phyloP scores from a whole-genome alignment of 2,888 invertebrate genomes.

The Cheilosia soror region DNA sequence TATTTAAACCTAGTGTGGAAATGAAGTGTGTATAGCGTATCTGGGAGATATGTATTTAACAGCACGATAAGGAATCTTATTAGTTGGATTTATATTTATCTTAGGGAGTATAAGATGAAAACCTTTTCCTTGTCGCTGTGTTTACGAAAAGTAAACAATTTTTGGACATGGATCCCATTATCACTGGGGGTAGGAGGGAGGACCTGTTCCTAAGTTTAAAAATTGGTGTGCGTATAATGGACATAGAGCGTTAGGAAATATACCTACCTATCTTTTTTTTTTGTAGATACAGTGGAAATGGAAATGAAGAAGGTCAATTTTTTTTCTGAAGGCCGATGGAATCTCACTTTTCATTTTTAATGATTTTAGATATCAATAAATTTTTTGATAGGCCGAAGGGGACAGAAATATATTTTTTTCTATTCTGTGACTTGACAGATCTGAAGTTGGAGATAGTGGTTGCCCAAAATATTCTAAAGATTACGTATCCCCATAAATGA shows the following conservation, averaged over 20 bases:
- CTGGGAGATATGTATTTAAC: conserved; percentile 57
- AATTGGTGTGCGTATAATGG: conserved; percentile 4
- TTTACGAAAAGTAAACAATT: conserved; percentile 35
- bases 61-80: conserved; percentile 62
- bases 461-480: not conserved
- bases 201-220: not conserved
- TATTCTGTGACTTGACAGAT: conserved; percentile 13
- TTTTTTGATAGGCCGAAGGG: not conserved
- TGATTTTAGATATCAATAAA: not conserved
- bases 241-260: conserved; percentile 20
- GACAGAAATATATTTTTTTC: not conserved
- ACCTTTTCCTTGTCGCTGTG: conserved; percentile 34
- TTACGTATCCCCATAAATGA: no score
- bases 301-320: conserved; percentile 45
- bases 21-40: conserved; percentile 52
- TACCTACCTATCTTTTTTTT: not conserved
- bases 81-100: conserved; percentile 44
- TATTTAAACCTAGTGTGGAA: conserved; percentile 50
- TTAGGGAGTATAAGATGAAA: conserved; percentile 3
- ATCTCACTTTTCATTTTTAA: conserved; percentile 48
- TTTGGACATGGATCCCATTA: conserved; percentile 5
- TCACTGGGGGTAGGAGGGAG: conserved; percentile 1
- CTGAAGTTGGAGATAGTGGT: not conserved
- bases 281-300: not conserved
- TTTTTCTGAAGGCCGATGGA: conserved; percentile 38